Base-by-base conservation (phyloP, 1,140 invertebrate genomes). In the Drosophila saltans region DNA sequence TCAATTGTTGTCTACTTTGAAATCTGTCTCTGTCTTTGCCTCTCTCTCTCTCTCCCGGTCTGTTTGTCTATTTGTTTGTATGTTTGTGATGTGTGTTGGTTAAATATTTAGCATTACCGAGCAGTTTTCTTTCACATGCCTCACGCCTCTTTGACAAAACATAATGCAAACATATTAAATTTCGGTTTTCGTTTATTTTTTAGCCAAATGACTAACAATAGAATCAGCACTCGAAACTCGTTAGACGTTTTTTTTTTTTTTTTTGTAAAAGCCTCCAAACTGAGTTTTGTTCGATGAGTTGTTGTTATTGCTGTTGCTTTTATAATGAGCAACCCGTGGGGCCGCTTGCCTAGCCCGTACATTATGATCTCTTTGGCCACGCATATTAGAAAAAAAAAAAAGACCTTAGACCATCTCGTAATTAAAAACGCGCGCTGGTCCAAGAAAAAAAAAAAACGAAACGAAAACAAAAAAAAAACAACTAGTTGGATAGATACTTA, bases 171-270 rank as follows among this genome's bases (percentile, higher is more conserved):
- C 57, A 59, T 33, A 59, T 59, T 59, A 59, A 59, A 59, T n/a
- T 59, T 58, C 36, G 24, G 40, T 61, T 59, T 58, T 30, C 16
- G 30, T 24, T 65, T n/a, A 39, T 78, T 72, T 81, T 76, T 85
- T 85, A 83, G 82, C 83, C 75, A 55, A 6, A 56, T 66, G 80
- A 76, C 82, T 83, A 75, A 59, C 57, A 59, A 59, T 33, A 59
- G 57, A 59, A 59, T 39, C 45, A 52, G 45, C 33, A 59, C 57
- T 59, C 33, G 57, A 59, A 59, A 59, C 57, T 59, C 57, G 57
- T 59, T 59, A 59, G 57, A 16, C 57, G 33, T 16, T 59, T 59
- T 16, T 16, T 16, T 16, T 16, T 16, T 16, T 0, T 16, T 16
- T 16, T 0, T 16, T 16, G n/a, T 39, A 33, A 52, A 21, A 52